Conservation (phyloP, 2,888 invertebrate genomes). For the Aleiodes testaceus region DNA sequence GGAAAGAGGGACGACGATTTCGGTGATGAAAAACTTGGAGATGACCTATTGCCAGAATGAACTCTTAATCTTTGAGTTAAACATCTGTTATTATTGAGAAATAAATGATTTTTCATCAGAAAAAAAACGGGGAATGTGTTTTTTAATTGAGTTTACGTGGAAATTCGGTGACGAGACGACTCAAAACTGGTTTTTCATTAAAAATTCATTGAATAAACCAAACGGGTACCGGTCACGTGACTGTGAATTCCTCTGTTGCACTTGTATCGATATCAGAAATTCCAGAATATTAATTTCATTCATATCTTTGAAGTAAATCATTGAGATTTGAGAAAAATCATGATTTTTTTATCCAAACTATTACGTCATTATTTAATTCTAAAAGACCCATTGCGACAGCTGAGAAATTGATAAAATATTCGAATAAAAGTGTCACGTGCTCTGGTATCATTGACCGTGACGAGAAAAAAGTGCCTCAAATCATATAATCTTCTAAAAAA, state of each 20-base stretch:
- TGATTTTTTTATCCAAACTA: too few relatives aligned
- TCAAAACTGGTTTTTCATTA: slow-evolving; percentile 19
- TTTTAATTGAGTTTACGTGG: background rate
- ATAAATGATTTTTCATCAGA: too few relatives aligned
- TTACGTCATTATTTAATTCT: too few relatives aligned
- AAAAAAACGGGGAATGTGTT: too few relatives aligned
- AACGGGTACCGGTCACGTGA: background rate
- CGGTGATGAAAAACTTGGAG: slow-evolving; percentile 83
- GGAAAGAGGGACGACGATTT: slow-evolving; percentile 80
- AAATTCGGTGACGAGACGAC: background rate
- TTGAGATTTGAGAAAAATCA: background rate
- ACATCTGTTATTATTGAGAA: background rate
- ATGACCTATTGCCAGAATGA: slow-evolving; percentile 83
- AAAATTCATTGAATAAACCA: slow-evolving; percentile 14
- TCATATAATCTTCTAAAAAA: too few relatives aligned
- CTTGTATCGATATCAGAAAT: background rate
- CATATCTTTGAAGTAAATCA: background rate
- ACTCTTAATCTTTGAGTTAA: background rate
- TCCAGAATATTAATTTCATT: background rate
- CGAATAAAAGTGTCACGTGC: too few relatives aligned
- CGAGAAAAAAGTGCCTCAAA: too few relatives aligned
- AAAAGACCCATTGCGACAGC: background rate
- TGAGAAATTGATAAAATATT: background rate
- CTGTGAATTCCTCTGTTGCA: background rate
- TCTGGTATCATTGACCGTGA: too few relatives aligned